Base-by-base conservation (phyloP, 2,888 invertebrate genomes). In the Cheiracanthium punctorium region DNA sequence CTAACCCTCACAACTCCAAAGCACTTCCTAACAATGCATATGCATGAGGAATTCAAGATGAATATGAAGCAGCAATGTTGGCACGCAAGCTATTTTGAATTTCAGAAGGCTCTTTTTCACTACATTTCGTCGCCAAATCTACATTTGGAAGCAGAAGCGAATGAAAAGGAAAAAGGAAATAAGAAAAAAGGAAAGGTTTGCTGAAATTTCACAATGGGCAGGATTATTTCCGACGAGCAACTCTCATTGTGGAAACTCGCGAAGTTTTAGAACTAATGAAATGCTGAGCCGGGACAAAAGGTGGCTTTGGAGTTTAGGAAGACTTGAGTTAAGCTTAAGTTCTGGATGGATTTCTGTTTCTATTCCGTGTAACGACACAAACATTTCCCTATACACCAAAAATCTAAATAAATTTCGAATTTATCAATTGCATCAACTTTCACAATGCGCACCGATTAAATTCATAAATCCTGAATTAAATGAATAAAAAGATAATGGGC, bases 1-100 rank as follows among this genome's bases (percentile, higher is more conserved):
- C 64, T 32, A 32, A 67, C 32, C 30, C 30, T 7, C 67, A 32
- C 58, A 58, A 58, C 58, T 58, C 24, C 24, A 2, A 12, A 58
- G 24, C 24, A 58, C 58, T 58, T 58, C 58, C 12, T 5, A 17
- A 32, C 32, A 67, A 30, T 71, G 71, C 71, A 71, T 71, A 71
- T 71, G 71, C 71, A 71, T 71, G 71, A 71, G 43, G 17, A 17
- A 43, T 43, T 43, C 71, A 71, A 32, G 8, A n/a, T 43, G 71
- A 71, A 71, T 71, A 43, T 43, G 43, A 71, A 71, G 29, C 37
- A 28, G 37, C 43, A 14, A 7, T 32, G 32, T 67, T n/a, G 32
- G 29, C 37, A 41, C 29, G 29, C n/a, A 14, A 43, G 37, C 43
- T 29, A 43, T 41, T 71, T 71, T 41, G 71, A 71, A 71, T 71